Base-by-base conservation (phyloP, 2,888 invertebrate species). In the Nowickia ferox region DNA sequence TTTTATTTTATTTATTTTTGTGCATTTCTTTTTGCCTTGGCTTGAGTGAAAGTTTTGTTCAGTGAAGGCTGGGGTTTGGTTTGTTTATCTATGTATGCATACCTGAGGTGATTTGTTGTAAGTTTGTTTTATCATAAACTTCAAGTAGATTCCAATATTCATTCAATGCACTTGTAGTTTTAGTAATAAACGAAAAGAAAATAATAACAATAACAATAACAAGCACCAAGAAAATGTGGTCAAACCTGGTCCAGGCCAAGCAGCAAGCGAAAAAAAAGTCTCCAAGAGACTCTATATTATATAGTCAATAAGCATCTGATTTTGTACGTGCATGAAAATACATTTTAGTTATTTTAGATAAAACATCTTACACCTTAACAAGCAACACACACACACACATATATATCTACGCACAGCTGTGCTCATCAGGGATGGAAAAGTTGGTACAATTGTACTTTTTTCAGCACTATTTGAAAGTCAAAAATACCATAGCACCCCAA, bases 221-320 rank as follows among this genome's bases (percentile, higher is more conserved):
- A 53, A 19, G 46, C 46, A 72, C 13, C 40, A 65, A 19, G 9
- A 53, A 61, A 76, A 84, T 84, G 72, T 84, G 77, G 83, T 78
- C 83, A 84, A 76, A 84, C 83, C 66, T 78, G 72, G 77, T 72
- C 66, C 38, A 78, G 22, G 66, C 59, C 30, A 77, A 51, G 11
- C 10, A 22, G 11, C 17, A 17, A 53, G 40, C 40, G 40, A 42
- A 6, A 53, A 42, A 71, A n/a, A n/a, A 38, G 19, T 9, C n/a
- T n/a, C 3, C 9, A 53, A 53, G 19, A 2, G n/a, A n/a, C n/a
- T n/a, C n/a, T n/a, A n/a, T n/a, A n/a, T 42, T 17, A 9, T 63
- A 2, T 13, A 59, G n/a, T 30, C 30, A 30, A 30, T 30, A 19
- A 53, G 22, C 65, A 75, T 65, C 53, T n/a, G 30, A 30, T 46